A percentile compares a stretch with the other conserved stretches of the same genome.
phyloP scores from a whole-genome alignment of 2,888 invertebrate genomes.

The Adineta ricciae region DNA sequence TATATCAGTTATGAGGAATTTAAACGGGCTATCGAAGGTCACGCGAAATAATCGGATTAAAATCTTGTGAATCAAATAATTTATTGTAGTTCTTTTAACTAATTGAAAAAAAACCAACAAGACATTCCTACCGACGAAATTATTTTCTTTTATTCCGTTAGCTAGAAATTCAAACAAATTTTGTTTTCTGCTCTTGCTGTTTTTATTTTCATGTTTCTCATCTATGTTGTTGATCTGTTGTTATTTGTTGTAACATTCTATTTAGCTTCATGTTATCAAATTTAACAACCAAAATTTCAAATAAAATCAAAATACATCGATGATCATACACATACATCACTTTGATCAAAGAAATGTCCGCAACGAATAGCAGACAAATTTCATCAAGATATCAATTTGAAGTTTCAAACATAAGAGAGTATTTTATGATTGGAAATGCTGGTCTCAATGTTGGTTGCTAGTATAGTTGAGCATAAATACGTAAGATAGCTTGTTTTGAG shows the following conservation, averaged over 20 bases:
- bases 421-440: no score
- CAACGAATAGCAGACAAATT: no score
- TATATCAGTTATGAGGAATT: constrained; percentile 19
- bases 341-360: no score
- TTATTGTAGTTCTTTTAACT: not conserved
- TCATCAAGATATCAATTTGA: no score
- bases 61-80: not conserved
- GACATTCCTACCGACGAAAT: not conserved
- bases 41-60: not conserved
- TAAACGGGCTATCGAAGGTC: not conserved
- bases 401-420: no score
- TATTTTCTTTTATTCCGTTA: not conserved
- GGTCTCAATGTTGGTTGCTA: no score
- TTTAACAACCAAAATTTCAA: not conserved
- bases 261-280: not conserved
- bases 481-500: no score
- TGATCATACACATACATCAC: not conserved
- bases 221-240: not conserved
- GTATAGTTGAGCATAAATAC: no score
- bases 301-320: not conserved
- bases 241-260: not conserved
- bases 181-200: not conserved
- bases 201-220: not conserved
- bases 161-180: not conserved
- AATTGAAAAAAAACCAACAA: not conserved